Percentiles rank a stretch among this genome's conserved stretches.
Evolutionary conservation across 2,113 vertebrate species (phyloP).

Genomic region (Haemorhous mexicanus): DNA sequence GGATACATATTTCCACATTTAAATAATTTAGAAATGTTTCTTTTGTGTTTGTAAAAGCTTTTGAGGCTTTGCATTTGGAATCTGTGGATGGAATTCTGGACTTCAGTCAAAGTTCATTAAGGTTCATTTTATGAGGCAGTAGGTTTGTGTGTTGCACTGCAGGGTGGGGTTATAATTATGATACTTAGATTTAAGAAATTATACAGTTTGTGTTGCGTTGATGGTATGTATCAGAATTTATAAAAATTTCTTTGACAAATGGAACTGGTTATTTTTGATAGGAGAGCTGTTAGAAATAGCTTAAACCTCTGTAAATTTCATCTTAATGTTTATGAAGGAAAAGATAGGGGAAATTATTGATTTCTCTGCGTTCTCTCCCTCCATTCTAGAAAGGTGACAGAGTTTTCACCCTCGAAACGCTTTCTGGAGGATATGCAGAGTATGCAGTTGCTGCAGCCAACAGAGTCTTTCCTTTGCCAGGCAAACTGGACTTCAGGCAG

Average conservation of each 20-base stretch:
- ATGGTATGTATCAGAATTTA: not conserved
- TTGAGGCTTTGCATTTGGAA: not conserved
- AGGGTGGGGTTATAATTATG: not conserved
- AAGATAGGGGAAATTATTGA: not conserved
- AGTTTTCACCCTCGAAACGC: conserved; percentile 81
- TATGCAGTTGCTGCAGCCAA: conserved; percentile 77
- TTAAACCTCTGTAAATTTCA: not conserved
- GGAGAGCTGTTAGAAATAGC: not conserved
- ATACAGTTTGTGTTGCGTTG: not conserved
- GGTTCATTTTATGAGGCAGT: not conserved
- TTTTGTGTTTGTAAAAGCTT: not conserved
- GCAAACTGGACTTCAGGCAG: conserved; percentile 80
- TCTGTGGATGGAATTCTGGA: not conserved
- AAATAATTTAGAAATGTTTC: not conserved
- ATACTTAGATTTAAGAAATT: not conserved
- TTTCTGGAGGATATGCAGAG: conserved; percentile 89
- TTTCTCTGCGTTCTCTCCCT: not conserved
- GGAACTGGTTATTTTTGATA: not conserved
- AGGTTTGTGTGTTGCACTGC: not conserved
- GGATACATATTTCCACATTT: not conserved
- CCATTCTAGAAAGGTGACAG: conserved; percentile 82
- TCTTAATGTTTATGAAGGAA: not conserved
- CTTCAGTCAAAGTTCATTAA: not conserved
- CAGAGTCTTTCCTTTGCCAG: conserved; percentile 78
- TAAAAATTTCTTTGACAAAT: not conserved